Percentiles rank a stretch among this genome's conserved stretches.
These are phyloP conservation scores for Carassius gibelio DNA, from an alignment of 2,113 vertebrate genomes.

Conservation along the genomic window DNA sequence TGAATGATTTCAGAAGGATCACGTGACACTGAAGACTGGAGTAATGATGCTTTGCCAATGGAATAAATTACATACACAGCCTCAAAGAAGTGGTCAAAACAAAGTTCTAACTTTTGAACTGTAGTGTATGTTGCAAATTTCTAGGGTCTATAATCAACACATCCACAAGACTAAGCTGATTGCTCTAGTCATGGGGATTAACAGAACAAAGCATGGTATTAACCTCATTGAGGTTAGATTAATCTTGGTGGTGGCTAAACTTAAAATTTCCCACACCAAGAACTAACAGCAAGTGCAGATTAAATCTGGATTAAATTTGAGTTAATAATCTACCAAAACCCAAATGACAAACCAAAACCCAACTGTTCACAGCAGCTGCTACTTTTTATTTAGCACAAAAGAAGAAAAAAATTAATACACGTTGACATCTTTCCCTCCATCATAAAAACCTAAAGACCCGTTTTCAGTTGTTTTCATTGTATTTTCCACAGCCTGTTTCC, in stretches of 20 bases:
- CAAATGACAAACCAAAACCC: slow-evolving; percentile 8
- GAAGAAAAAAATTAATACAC: slow-evolving; percentile 51
- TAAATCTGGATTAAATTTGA: too few relatives aligned
- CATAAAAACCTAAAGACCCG: slow-evolving; percentile 57
- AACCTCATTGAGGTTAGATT: background rate
- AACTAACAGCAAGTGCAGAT: background rate
- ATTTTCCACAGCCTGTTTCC: background rate
- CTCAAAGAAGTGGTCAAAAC: too few relatives aligned
- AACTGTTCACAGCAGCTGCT: slow-evolving; percentile 59
- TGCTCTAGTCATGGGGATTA: background rate
- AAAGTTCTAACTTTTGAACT: too few relatives aligned
- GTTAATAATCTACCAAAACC: too few relatives aligned
- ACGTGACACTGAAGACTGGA: too few relatives aligned
- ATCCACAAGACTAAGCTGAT: too few relatives aligned
- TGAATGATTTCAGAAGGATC: too few relatives aligned
- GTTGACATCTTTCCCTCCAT: slow-evolving; percentile 66
- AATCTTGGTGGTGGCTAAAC: background rate
- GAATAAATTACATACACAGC: too few relatives aligned
- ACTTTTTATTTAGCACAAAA: slow-evolving; percentile 73
- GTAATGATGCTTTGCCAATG: too few relatives aligned
- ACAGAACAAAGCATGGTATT: background rate
- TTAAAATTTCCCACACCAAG: background rate
- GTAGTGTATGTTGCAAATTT: too few relatives aligned
- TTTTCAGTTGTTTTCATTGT: slow-evolving; percentile 50
- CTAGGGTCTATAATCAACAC: too few relatives aligned